Conservation (phyloP, 2,888 invertebrate species). For the Morpho deidamia region DNA sequence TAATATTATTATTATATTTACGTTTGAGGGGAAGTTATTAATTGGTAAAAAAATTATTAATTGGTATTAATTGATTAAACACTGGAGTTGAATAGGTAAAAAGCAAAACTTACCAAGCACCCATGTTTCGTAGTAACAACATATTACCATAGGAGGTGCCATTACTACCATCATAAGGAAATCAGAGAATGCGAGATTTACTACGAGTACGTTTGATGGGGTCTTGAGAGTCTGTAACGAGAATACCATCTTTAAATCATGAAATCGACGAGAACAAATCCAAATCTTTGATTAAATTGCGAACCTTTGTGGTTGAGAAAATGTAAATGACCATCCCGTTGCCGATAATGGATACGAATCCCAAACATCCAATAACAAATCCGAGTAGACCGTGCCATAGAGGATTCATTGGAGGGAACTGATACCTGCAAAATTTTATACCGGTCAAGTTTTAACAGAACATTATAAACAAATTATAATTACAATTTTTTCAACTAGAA, state of each 20-base stretch:
- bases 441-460: no score
- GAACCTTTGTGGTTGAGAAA: conserved; percentile 83
- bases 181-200: conserved; percentile 94
- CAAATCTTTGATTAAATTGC: neutral
- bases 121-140: conserved; percentile 88
- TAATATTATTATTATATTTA: neutral
- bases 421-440: conserved; percentile 80
- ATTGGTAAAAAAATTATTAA: no score
- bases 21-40: no score
- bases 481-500: no score
- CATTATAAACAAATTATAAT: no score
- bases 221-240: conserved; percentile 82
- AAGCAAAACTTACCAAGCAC: conserved; percentile 74
- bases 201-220: conserved; percentile 93
- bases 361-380: conserved; percentile 87
- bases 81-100: no score
- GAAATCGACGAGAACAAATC: neutral
- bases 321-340: conserved; percentile 88
- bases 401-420: conserved; percentile 93
- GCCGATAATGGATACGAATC: conserved; percentile 82
- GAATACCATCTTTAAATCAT: neutral
- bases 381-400: conserved; percentile 91
- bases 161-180: conserved; percentile 92
- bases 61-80: no score
- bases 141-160: conserved; percentile 90